phyloP scores from a whole-genome alignment of 2,888 invertebrate species.

The Drepana falcataria region DNA sequence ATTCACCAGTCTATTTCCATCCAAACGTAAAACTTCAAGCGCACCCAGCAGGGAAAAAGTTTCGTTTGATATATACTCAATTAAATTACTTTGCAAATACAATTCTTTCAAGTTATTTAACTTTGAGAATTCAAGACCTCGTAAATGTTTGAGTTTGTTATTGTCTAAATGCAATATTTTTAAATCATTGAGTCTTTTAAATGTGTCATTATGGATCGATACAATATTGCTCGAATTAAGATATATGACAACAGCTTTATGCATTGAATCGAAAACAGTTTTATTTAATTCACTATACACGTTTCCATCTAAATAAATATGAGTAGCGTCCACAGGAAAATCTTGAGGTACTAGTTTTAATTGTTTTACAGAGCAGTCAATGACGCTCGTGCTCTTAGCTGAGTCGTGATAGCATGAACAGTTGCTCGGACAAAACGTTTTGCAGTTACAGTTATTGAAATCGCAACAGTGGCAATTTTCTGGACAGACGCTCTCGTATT shows the following conservation, averaged over 20 bases:
- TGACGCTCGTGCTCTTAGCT: conserved; percentile 93
- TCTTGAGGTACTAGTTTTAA: conserved; percentile 86
- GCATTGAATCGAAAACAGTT: conserved; percentile 62
- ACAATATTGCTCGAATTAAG: conserved; percentile 90
- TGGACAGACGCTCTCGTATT: conserved; percentile 93
- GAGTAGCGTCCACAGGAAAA: conserved; percentile 94
- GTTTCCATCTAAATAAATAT: conserved; percentile 95
- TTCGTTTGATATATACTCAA: conserved; percentile 87
- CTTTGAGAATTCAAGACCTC: conserved; percentile 91
- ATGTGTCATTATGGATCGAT: conserved; percentile 90
- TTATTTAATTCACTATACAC: conserved; percentile 85
- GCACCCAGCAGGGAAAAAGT: conserved; percentile 88
- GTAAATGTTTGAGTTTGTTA: conserved; percentile 87
- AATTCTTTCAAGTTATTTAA: conserved; percentile 88
- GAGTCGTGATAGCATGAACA: conserved; percentile 97
- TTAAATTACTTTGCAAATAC: conserved; percentile 91
- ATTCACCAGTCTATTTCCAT: conserved; percentile 89
- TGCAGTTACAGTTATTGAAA: conserved; percentile 96
- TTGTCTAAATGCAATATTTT: conserved; percentile 91
- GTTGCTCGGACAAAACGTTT: conserved; percentile 94
- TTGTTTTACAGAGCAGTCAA: conserved; percentile 91
- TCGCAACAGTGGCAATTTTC: conserved; percentile 96
- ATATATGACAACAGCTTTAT: conserved; percentile 83
- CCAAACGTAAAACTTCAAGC: conserved; percentile 88
- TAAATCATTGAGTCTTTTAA: conserved; percentile 87